A percentile compares a stretch with the other conserved stretches of the same genome.
These are phyloP conservation scores for Dolichotis patagonum DNA, from an alignment of 2,113 vertebrate species.

Conservation along the genomic window DNA sequence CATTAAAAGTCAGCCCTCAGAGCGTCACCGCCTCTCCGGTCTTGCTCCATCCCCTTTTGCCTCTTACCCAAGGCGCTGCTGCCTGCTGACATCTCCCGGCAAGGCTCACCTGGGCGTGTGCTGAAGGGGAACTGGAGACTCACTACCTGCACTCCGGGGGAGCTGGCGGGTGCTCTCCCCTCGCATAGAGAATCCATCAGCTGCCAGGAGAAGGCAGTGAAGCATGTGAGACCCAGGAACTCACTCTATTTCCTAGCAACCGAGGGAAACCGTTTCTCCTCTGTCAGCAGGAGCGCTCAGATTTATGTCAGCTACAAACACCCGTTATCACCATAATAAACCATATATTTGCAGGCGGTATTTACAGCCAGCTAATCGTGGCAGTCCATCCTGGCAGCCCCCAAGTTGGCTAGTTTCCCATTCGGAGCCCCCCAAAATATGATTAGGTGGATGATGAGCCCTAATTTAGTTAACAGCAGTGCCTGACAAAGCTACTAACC, in stretches of 20 bases:
- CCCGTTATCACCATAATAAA: slow-evolving; percentile 86
- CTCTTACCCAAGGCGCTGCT: slow-evolving; percentile 41
- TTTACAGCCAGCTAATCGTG: slow-evolving; percentile 84
- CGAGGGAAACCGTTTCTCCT: slow-evolving; percentile 82
- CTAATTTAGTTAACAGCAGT: slow-evolving; percentile 72
- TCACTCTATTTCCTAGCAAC: slow-evolving; percentile 89
- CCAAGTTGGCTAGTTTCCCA: slow-evolving; percentile 57
- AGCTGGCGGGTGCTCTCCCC: slow-evolving; percentile 67
- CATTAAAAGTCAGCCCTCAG: slow-evolving; percentile 23
- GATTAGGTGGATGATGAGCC: slow-evolving; percentile 58
- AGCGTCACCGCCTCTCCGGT: background rate
- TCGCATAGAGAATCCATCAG: slow-evolving; percentile 80
- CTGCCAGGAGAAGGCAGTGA: slow-evolving; percentile 77
- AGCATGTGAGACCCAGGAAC: slow-evolving; percentile 81
- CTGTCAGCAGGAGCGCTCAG: slow-evolving; percentile 86
- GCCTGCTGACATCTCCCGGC: slow-evolving; percentile 57
- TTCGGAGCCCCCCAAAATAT: slow-evolving; percentile 69
- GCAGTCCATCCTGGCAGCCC: slow-evolving; percentile 64
- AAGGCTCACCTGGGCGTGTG: slow-evolving; percentile 11
- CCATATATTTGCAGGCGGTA: slow-evolving; percentile 80
- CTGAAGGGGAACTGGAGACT: background rate
- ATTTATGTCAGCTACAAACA: slow-evolving; percentile 85
- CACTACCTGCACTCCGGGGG: slow-evolving; percentile 70
- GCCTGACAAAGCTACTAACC: slow-evolving; percentile 69
- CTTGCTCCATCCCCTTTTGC: slow-evolving; percentile 63